Evolutionary conservation across 2,113 vertebrate species (phyloP).

Genomic region (Henicopernis longicauda): DNA sequence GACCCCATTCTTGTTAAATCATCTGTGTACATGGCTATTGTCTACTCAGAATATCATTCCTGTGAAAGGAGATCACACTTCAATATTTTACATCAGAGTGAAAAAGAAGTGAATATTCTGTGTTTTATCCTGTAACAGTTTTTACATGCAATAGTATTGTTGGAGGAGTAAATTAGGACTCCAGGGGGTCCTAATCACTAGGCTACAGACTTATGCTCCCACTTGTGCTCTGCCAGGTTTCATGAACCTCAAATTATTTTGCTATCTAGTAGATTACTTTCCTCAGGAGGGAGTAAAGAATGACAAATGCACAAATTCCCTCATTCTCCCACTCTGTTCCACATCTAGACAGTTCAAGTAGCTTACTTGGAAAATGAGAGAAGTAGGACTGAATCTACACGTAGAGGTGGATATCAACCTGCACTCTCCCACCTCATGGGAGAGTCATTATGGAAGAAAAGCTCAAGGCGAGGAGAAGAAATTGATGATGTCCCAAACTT

Average conservation of each 20-base stretch:
- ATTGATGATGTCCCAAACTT: not conserved
- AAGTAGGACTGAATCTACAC: not conserved
- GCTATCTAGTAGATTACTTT: conserved; percentile 46
- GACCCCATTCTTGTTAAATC: not conserved
- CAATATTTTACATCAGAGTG: not conserved
- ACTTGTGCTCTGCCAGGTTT: conserved; percentile 21
- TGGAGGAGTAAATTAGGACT: conserved; percentile 42
- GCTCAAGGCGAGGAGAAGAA: not conserved
- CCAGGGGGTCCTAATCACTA: conserved; percentile 44
- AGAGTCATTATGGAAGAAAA: not conserved
- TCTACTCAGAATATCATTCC: not conserved
- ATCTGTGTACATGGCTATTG: not conserved
- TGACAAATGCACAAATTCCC: not conserved
- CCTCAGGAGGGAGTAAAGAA: conserved; percentile 22
- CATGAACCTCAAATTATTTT: conserved; percentile 59
- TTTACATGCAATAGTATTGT: not conserved
- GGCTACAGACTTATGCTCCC: conserved; percentile 13
- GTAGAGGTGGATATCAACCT: not conserved
- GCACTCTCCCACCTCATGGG: not conserved
- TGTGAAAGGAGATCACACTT: not conserved
- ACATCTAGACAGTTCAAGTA: not conserved
- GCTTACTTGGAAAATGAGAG: not conserved
- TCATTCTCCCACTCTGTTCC: not conserved
- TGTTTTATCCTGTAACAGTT: not conserved
- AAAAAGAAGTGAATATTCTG: not conserved